phyloP scores from a whole-genome alignment of 2,888 invertebrate genomes.

The Bhutanitis thaidina region DNA sequence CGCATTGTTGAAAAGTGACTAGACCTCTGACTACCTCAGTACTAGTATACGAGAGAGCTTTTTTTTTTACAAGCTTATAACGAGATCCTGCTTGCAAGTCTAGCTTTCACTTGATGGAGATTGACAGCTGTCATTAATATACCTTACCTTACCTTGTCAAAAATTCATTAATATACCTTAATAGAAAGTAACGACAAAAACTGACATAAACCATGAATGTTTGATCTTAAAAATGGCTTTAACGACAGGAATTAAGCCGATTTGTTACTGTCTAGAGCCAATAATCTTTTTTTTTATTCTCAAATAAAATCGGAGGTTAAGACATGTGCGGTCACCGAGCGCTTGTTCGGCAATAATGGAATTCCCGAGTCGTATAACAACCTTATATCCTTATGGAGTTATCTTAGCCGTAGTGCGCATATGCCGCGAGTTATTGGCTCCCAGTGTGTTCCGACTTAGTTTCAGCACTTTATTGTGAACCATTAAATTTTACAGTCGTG shows the following conservation, averaged over 20 bases:
- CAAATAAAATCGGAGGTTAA: slow-evolving; percentile 8
- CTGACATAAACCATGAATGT: not conserved
- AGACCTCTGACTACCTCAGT: too few species aligned
- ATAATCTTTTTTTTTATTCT: slow-evolving; percentile 9
- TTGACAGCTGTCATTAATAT: too few species aligned
- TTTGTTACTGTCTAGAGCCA: not conserved
- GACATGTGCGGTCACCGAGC: slow-evolving; percentile 1
- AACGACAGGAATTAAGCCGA: not conserved
- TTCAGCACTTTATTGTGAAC: slow-evolving; percentile 67
- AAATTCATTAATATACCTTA: too few species aligned
- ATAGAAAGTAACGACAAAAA: too few species aligned
- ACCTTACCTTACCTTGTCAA: too few species aligned
- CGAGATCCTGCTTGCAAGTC: too few species aligned
- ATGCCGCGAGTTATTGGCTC: slow-evolving; percentile 32
- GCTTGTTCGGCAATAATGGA: slow-evolving; percentile 34
- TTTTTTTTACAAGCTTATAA: too few species aligned
- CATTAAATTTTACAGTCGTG: slow-evolving; percentile 70
- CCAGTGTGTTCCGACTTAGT: slow-evolving; percentile 49
- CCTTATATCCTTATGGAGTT: slow-evolving; percentile 26
- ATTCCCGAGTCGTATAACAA: slow-evolving; percentile 26
- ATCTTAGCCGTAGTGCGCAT: slow-evolving; percentile 27
- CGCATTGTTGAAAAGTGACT: too few species aligned
- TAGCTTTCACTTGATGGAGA: too few species aligned
- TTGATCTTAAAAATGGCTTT: not conserved
- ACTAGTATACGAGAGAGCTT: too few species aligned